A percentile compares a stretch with the other conserved stretches of the same genome.
phyloP scores from a whole-genome alignment of 92 coral and sea anemone species.

The Actinostola sp. region DNA sequence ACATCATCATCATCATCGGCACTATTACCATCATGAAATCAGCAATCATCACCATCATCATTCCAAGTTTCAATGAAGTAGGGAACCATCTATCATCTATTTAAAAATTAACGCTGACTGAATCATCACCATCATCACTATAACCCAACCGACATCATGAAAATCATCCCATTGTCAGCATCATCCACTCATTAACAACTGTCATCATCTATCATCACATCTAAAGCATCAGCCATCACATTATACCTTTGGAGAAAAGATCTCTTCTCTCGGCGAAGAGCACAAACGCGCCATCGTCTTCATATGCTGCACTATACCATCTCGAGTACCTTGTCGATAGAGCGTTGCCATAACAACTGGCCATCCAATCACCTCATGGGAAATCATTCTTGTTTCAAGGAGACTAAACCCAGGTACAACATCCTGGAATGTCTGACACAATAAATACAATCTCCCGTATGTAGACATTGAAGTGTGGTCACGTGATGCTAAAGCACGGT shows the following conservation, averaged over 20 bases:
- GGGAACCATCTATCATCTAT: not conserved
- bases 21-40: not conserved
- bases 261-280: conserved; percentile 81
- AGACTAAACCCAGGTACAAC: conserved; percentile 87
- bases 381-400: conserved; percentile 90
- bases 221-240: not conserved
- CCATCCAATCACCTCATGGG: conserved; percentile 85
- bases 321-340: conserved; percentile 82
- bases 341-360: conserved; percentile 93
- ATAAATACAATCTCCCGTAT: conserved; percentile 80
- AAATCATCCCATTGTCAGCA: not conserved
- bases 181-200: not conserved
- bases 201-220: not conserved
- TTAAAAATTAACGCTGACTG: not conserved
- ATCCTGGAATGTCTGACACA: conserved; percentile 86
- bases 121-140: not conserved
- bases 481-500: conserved; percentile 60
- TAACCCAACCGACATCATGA: too few relatives aligned
- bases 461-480: conserved; percentile 63
- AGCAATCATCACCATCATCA: not conserved
- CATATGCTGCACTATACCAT: conserved; percentile 91
- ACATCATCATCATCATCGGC: not conserved
- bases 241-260: conserved; percentile 90
- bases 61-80: too few relatives aligned
- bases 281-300: conserved; percentile 88